Evolutionary conservation across 2,113 vertebrate species (phyloP), one percentile per base, ranked within the genome.

Genomic region (Burhinus oedicnemus): DNA sequence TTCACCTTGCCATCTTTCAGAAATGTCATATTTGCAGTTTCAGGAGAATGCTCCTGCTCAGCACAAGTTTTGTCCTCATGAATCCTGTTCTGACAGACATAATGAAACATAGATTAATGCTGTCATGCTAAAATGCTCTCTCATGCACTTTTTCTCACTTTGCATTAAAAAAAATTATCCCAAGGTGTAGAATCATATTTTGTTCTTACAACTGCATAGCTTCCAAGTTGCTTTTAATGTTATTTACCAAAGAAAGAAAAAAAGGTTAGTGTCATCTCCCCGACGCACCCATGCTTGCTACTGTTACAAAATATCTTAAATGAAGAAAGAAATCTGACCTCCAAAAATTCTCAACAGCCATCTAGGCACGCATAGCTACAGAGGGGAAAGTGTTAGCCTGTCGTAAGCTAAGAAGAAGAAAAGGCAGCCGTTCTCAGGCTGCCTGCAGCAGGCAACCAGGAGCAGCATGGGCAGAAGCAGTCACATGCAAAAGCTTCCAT

Each of bases 71-170:
- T 81, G 65, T 70, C 54, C 74, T 84, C n/a, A 11, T 44, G 49
- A 87, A 71, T 92, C 65, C 61, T 87, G 11, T 82, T 84, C 91
- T 89, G 76, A 84, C 83, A 93, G 57, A 64, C 34, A 54, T 45
- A 94, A 89, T 61, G 72, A 82, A 97, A 76, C 49, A 40, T 1
- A 81, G 80, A 61, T 87, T 78, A 89, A 90, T 77, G 49, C 19
- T 90, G 45, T 92, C 71, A 66, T 51, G 54, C n/a, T 88, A 90
- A 90, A 94, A 80, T 70, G 29, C 42, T 93, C 80, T 91, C 17
- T 93, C 22, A 47, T 44, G 40, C 12, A 74, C 26, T 9, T 88
- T 80, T 70, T 19, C 40, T 93, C 51, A 66, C 40, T 77, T 88
- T 88, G 22, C 32, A 68, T 45, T 47, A 70, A 65, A 72, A 88